Evolutionary conservation across 2,888 invertebrate genomes (phyloP).

Genomic region (Campaea margaritaria): DNA sequence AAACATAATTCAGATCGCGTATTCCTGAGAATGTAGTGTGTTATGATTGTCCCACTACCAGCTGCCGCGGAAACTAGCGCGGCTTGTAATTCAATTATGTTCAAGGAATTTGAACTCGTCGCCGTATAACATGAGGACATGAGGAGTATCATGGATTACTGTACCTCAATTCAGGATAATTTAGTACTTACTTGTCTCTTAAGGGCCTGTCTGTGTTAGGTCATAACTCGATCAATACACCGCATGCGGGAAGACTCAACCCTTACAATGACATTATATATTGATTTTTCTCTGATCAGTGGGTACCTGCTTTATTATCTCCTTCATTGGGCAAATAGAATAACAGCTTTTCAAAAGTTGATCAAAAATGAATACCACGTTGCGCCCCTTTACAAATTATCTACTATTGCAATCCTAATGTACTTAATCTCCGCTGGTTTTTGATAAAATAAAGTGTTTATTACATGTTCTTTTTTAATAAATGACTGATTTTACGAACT

Average conservation of each 20-base stretch:
- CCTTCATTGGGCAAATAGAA: too few relatives aligned
- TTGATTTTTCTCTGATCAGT: neutral
- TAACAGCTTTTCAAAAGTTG: too few relatives aligned
- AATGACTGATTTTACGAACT: too few relatives aligned
- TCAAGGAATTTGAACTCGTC: slow-evolving; percentile 61
- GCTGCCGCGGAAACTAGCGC: slow-evolving; percentile 49
- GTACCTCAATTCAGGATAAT: slow-evolving; percentile 14
- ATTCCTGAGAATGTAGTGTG: slow-evolving; percentile 46
- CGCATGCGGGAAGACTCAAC: slow-evolving; percentile 2
- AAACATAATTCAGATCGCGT: slow-evolving; percentile 72
- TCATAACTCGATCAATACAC: slow-evolving; percentile 6
- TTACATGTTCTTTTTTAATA: too few relatives aligned
- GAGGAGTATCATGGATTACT: slow-evolving; percentile 23
- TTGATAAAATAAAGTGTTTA: too few relatives aligned
- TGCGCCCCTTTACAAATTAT: too few relatives aligned
- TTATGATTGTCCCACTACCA: slow-evolving; percentile 45
- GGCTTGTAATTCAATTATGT: slow-evolving; percentile 72
- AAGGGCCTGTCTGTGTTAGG: slow-evolving; percentile 7
- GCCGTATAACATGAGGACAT: slow-evolving; percentile 40
- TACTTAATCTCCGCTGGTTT: too few relatives aligned
- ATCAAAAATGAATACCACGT: too few relatives aligned
- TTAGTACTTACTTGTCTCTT: slow-evolving; percentile 1
- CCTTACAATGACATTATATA: neutral
- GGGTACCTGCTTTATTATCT: neutral
- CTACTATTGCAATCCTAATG: too few relatives aligned